Conservation (phyloP, 2,113 vertebrate genomes). For the Myotis brandtii region DNA sequence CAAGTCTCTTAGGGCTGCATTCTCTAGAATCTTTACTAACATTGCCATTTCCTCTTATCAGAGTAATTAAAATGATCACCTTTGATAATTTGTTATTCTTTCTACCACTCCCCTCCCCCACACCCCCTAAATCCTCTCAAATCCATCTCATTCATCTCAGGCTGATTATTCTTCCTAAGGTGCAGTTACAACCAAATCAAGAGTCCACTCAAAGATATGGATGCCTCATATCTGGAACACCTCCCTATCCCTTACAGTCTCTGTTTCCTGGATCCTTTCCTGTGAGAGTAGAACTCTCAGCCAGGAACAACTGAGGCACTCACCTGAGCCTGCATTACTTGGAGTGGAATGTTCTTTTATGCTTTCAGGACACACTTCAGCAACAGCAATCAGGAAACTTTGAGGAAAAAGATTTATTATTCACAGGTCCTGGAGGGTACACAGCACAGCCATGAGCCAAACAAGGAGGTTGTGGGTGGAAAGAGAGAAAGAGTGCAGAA, state of each 20-base stretch:
- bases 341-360: neutral
- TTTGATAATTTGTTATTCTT: neutral
- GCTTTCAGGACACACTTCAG: neutral
- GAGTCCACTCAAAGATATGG: neutral
- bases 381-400: neutral
- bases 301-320: neutral
- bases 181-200: neutral
- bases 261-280: accelerated
- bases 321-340: neutral
- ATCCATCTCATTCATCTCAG: neutral
- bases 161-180: neutral
- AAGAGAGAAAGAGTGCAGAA: neutral
- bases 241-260: neutral
- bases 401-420: neutral
- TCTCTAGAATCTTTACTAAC: neutral
- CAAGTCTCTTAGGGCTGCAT: neutral
- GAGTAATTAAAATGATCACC: neutral
- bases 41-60: neutral
- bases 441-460: no score
- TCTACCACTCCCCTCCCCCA: neutral
- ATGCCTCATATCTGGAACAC: neutral
- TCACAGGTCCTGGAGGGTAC: neutral
- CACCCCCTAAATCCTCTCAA: neutral
- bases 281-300: accelerated
- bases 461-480: neutral